Evolutionary conservation across 2,888 invertebrate genomes (phyloP).

Genomic region (Acleris literana): DNA sequence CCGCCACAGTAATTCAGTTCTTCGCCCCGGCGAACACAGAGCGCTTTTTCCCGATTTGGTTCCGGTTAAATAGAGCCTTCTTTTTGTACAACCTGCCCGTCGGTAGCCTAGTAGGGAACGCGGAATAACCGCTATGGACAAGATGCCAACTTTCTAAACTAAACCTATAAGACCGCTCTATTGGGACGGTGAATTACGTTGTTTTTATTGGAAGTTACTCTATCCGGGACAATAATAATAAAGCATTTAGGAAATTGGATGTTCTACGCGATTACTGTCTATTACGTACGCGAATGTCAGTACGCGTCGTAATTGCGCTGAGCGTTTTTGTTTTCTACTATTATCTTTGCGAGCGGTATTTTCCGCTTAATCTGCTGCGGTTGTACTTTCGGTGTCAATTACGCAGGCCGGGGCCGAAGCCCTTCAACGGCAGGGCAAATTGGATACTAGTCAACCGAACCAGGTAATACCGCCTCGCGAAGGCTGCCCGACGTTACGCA

Average conservation of each 20-base stretch:
- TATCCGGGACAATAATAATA: constrained; percentile 65
- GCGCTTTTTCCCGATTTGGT: constrained; percentile 72
- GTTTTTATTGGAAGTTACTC: constrained; percentile 72
- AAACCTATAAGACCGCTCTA: constrained; percentile 73
- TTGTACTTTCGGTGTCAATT: constrained; percentile 76
- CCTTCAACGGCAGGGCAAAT: constrained; percentile 71
- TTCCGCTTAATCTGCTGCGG: constrained; percentile 68
- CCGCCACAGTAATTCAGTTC: constrained; percentile 75
- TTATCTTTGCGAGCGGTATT: constrained; percentile 56
- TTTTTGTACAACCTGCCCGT: constrained; percentile 69
- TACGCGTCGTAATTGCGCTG: constrained; percentile 45
- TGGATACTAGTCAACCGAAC: constrained; percentile 74
- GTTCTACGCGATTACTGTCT: constrained; percentile 58
- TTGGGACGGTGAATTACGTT: constrained; percentile 72
- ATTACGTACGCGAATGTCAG: constrained; percentile 45
- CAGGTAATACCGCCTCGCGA: constrained; percentile 72
- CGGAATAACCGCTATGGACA: constrained; percentile 77
- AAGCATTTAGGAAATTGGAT: constrained; percentile 70
- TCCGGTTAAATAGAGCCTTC: constrained; percentile 74
- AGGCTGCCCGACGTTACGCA: constrained; percentile 66
- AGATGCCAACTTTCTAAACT: constrained; percentile 82
- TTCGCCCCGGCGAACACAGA: constrained; percentile 66
- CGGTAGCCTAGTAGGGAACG: constrained; percentile 71
- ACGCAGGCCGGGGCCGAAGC: constrained; percentile 75
- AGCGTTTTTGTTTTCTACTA: constrained; percentile 59